Evolutionary conservation across 1,140 invertebrate species (phyloP), one percentile per base, ranked within the genome.

Genomic region (Bicyclus anynana): DNA sequence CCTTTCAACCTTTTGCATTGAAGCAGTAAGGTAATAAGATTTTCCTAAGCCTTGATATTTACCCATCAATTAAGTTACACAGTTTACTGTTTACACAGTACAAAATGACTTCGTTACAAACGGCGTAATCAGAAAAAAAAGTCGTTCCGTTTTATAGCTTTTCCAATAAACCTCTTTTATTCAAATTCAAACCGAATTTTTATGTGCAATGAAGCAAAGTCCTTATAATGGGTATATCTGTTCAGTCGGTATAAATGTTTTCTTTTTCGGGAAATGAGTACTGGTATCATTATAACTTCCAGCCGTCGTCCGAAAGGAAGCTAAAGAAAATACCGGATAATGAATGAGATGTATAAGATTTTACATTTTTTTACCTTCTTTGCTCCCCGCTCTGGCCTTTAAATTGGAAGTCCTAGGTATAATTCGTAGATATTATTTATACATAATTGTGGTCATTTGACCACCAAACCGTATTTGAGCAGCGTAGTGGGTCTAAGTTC

Each of bases 201-300:
- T 68, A 50, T 61, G 65, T 64, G 61, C 54, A 56, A 20, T 68
- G 57, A 58, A 64, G 58, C 65, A 61, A 59, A 60, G 55, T 55
- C 52, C 27, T 67, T 67, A 67, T 67, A 67, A 67, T 67, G 62
- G 40, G 54, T 33, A 57, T 67, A 57, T 67, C 65, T 59, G 33
- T 63, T 64, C 58, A 62, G 52, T 67, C 48, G 57, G 33, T 59
- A 53, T 52, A 48, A 62, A 62, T 62, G 60, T 63, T 64, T 53
- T 50, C 52, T 50, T 59, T 64, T 64, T 56, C 12, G 44, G 12
- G 27, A 21, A n/a, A 54, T n/a, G 38, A 42, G 14, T 14, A 54
- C 13, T 23, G 47, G 18, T 57, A 57, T 57, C 47, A 50, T 50
- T 54, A 47, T 47, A 54, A 42, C 38, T 53, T 44, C 20, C 3